Base-by-base conservation (phyloP, 2,797 vertebrate genomes). In the Myotis planiceps region DNA sequence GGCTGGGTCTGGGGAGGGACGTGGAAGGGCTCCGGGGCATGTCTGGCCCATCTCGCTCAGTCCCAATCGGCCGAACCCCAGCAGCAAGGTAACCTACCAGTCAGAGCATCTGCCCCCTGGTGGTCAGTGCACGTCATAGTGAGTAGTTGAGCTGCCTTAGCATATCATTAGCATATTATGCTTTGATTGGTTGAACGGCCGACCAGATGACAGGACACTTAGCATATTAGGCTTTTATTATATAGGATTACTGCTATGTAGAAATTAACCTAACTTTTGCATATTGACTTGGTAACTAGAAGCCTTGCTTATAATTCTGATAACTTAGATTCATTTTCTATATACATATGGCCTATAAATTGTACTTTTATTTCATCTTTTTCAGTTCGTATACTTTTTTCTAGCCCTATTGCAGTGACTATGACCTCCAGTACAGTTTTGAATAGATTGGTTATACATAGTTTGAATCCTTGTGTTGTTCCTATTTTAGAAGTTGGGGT, bases 231-330 rank as follows among this genome's bases (percentile, higher is more conserved):
- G 42, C 42, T 42, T 42, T 42, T 42, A 42, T 42, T 42, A 42
- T 42, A 42, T 42, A 42, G 42, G 42, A 21, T 87, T 87, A 69
- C 39, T 95, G 25, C 72, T 86, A 79, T 5, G 34, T 79, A 94
- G 69, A 72, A 92, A 85, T 78, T 45, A 6, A 85, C 10, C 69
- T 92, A 83, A 75, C 49, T 86, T 95, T 94, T 83, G 39, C 79
- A 23, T 72, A 45, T 82, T 75, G 18, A 88, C 58, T 88, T 92
- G 86, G 21, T 79, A 94, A 90, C 34, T 32, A 90, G 49, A 23
- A 96, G 32, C 58, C 18, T 90, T 94, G 81, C 18, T 89, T 60
- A 51, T 79, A 82, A 92, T 94, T 94, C 23, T 87, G 55, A 42
- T 94, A 87, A 55, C 58, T 42, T 71, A 79, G 37, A 39, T 83